Conservation (phyloP, 2,113 vertebrate species). For the Podiceps cristatus region DNA sequence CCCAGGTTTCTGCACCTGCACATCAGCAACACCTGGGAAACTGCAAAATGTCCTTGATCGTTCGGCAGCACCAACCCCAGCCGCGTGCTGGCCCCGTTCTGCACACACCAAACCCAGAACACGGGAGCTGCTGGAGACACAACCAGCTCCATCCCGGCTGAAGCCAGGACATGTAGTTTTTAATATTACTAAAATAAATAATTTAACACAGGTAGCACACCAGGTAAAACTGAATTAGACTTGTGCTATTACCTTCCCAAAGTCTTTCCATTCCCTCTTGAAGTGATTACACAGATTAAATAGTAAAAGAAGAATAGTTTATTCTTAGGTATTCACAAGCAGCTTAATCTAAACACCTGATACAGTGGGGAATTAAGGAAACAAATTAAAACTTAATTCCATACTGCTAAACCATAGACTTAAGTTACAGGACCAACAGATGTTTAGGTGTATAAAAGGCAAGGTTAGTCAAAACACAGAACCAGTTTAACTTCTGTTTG, state of each 20-base stretch:
- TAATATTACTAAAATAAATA: not conserved
- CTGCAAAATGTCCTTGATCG: too few relatives aligned
- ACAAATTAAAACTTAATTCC: slow-evolving; percentile 14
- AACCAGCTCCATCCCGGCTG: too few relatives aligned
- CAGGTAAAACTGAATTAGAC: not conserved
- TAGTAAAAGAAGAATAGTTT: slow-evolving; percentile 15
- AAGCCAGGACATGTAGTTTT: not conserved
- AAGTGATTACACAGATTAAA: slow-evolving; percentile 8
- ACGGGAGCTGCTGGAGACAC: too few relatives aligned
- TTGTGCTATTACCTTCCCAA: not conserved
- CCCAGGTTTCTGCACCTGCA: too few relatives aligned
- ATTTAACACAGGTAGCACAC: not conserved
- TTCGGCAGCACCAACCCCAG: too few relatives aligned
- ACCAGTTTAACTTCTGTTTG: not conserved
- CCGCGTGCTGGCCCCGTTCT: too few relatives aligned
- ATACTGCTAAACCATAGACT: not conserved
- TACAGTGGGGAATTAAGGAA: slow-evolving; percentile 10
- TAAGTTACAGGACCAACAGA: not conserved
- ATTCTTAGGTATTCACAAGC: slow-evolving; percentile 15
- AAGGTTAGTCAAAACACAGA: not conserved
- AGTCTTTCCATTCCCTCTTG: not conserved
- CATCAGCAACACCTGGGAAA: too few relatives aligned
- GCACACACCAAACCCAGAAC: too few relatives aligned
- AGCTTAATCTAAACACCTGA: slow-evolving; percentile 10
- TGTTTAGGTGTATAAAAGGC: not conserved